Conservation (phyloP, 92 coral and sea anemone genomes). For the Porites divaricata region DNA sequence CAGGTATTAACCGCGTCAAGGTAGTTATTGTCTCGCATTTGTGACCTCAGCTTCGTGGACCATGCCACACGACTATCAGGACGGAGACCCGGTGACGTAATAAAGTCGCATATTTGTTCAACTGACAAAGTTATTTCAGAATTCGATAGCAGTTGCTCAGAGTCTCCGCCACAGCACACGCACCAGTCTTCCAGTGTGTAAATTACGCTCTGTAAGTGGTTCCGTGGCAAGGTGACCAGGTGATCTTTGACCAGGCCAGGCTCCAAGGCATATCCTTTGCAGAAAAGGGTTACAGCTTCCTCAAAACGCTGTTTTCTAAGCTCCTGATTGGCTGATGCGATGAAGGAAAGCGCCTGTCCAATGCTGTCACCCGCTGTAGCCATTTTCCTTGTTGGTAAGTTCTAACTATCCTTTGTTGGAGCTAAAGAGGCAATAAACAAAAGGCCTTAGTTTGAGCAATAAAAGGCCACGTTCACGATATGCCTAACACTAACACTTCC, state of each 20-base stretch:
- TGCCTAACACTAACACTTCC: too few relatives aligned
- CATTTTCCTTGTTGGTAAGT: neutral
- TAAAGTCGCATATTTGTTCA: slow-evolving; percentile 81
- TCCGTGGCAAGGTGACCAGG: slow-evolving; percentile 61
- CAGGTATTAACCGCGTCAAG: slow-evolving; percentile 62
- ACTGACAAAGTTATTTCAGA: slow-evolving; percentile 59
- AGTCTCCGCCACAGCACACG: slow-evolving; percentile 76
- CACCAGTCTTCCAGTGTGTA: slow-evolving; percentile 85
- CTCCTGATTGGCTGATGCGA: slow-evolving; percentile 68
- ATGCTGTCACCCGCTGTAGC: slow-evolving; percentile 12
- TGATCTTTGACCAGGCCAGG: slow-evolving; percentile 78
- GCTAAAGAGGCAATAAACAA: slow-evolving; percentile 1
- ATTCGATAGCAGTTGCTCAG: slow-evolving; percentile 32
- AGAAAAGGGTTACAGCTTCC: slow-evolving; percentile 78
- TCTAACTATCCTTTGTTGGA: neutral
- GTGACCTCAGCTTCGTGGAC: slow-evolving; percentile 66
- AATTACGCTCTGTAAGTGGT: slow-evolving; percentile 54
- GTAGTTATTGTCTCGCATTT: slow-evolving; percentile 58
- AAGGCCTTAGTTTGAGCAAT: neutral
- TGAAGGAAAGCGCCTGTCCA: slow-evolving; percentile 40
- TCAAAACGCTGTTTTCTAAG: slow-evolving; percentile 69
- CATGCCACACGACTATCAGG: slow-evolving; percentile 85
- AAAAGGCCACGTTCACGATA: too few relatives aligned
- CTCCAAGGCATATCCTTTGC: slow-evolving; percentile 85
- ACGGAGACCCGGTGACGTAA: slow-evolving; percentile 64